phyloP scores from a whole-genome alignment of 2,888 invertebrate genomes.

The Erebia ligea region DNA sequence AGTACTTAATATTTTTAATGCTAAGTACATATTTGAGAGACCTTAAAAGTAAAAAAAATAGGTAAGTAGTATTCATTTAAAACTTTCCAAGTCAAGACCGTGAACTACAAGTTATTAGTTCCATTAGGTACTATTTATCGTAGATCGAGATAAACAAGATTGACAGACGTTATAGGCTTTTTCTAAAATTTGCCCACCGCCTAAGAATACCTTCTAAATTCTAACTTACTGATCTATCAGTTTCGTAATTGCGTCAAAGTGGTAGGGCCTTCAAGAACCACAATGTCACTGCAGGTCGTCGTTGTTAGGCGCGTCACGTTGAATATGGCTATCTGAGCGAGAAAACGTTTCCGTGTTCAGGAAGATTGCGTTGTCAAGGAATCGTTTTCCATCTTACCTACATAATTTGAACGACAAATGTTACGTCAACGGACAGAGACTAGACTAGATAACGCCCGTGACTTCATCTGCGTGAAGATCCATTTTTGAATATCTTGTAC shows the following conservation, averaged over 20 bases:
- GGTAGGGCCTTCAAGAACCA: background rate
- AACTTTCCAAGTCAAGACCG: too few species aligned
- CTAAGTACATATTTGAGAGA: too few species aligned
- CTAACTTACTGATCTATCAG: background rate
- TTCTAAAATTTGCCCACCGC: background rate
- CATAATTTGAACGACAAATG: slow-evolving; percentile 37
- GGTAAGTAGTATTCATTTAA: too few species aligned
- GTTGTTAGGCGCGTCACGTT: slow-evolving; percentile 64
- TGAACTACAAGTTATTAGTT: too few species aligned
- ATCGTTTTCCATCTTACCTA: slow-evolving; percentile 40
- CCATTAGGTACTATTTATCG: background rate
- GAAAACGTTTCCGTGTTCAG: slow-evolving; percentile 66
- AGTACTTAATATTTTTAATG: background rate
- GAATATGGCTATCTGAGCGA: slow-evolving; percentile 52
- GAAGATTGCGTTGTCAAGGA: slow-evolving; percentile 56
- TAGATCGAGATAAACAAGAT: too few species aligned
- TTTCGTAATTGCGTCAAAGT: background rate
- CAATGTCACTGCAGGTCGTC: background rate
- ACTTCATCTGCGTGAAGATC: too few species aligned
- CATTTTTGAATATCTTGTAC: too few species aligned
- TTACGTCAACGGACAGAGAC: slow-evolving; percentile 33
- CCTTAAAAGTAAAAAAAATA: too few species aligned
- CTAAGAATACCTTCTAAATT: background rate
- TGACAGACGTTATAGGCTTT: background rate
- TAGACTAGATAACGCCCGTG: too few species aligned